These are phyloP conservation scores for Oenanthe melanoleuca DNA, from an alignment of 2,113 vertebrate genomes.

Conservation along the genomic window DNA sequence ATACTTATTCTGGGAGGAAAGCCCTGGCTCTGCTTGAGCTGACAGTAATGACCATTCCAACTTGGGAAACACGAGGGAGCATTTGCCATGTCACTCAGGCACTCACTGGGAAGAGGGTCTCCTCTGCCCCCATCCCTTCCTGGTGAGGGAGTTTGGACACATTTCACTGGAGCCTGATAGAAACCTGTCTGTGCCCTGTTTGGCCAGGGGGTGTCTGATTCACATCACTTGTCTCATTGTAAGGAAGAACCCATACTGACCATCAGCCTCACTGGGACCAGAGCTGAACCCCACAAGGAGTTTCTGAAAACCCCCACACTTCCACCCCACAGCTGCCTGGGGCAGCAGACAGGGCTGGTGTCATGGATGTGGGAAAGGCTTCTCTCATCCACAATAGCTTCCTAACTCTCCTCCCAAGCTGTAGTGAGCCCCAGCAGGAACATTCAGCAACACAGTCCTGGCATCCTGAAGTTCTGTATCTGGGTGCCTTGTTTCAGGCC, in stretches of 20 bases:
- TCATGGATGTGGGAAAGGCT: background rate
- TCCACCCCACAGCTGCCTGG: background rate
- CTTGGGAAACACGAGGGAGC: background rate
- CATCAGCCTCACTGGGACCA: background rate
- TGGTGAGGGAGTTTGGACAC: background rate
- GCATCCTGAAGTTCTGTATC: background rate
- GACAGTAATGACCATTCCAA: background rate
- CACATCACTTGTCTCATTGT: background rate
- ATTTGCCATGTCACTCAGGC: background rate
- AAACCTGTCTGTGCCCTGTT: background rate
- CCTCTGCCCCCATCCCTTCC: background rate
- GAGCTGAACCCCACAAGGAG: background rate
- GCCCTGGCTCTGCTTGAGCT: background rate
- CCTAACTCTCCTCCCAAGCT: background rate
- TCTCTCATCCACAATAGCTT: background rate
- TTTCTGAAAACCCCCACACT: fast-evolving
- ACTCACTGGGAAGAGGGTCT: background rate
- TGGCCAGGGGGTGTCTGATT: background rate
- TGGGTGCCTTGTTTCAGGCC: background rate
- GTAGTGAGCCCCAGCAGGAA: background rate
- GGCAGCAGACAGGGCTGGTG: background rate
- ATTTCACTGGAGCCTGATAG: fast-evolving
- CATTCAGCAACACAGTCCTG: fast-evolving
- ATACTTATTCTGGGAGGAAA: background rate
- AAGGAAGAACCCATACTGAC: fast-evolving